Evolutionary conservation across 2,888 invertebrate species (phyloP).

Genomic region (Mayetiola destructor): DNA sequence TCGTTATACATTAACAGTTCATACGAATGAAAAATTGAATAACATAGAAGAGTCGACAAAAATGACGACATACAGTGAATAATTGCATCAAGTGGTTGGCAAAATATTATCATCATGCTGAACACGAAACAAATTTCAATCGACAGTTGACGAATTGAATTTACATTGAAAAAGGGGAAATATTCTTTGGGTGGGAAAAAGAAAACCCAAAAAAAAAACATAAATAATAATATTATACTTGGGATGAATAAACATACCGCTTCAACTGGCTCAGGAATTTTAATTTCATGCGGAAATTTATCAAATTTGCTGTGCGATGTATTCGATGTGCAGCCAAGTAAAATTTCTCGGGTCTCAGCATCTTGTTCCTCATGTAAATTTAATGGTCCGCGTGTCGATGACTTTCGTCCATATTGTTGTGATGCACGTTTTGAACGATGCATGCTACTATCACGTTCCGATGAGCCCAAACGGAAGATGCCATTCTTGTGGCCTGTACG

Average conservation of each 20-base stretch:
- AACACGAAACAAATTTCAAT: too few species aligned
- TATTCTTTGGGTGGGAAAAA: not conserved
- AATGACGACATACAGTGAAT: too few species aligned
- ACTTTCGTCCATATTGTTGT: conserved; percentile 23
- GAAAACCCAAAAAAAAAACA: not conserved
- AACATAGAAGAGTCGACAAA: not conserved
- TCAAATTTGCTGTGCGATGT: conserved; percentile 19
- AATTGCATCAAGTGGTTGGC: too few species aligned
- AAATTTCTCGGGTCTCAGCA: conserved; percentile 22
- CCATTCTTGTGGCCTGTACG: conserved; percentile 19
- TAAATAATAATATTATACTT: not conserved
- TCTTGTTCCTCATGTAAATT: conserved; percentile 20
- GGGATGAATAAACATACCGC: conserved; percentile 22
- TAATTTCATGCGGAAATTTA: conserved; percentile 21
- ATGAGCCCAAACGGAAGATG: conserved; percentile 14
- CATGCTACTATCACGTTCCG: conserved; percentile 21
- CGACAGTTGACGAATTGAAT: too few species aligned
- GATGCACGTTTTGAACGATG: conserved; percentile 23
- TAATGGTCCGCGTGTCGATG: conserved; percentile 21
- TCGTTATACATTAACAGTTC: too few species aligned
- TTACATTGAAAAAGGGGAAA: not conserved
- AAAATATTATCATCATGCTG: too few species aligned
- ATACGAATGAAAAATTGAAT: not conserved
- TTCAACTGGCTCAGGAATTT: conserved; percentile 26
- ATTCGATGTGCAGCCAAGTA: conserved; percentile 19